These are phyloP conservation scores for Todus mexicanus DNA, from an alignment of 2,797 vertebrate species.

Conservation along the genomic window DNA sequence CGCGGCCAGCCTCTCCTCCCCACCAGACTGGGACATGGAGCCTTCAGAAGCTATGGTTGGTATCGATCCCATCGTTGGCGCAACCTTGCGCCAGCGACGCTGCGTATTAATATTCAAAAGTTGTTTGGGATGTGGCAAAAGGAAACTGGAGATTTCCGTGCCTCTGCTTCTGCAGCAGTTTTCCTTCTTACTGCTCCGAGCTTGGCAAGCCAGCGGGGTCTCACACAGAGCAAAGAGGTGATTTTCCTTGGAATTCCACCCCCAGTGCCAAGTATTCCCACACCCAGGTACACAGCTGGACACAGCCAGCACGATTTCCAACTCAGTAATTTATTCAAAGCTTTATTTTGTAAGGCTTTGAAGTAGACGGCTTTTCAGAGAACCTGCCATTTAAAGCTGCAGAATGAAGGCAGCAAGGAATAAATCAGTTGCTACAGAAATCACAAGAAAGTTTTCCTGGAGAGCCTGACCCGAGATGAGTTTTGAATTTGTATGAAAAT, in stretches of 20 bases:
- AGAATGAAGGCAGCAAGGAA: not conserved
- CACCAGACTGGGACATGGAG: not conserved
- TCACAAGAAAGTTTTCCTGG: not conserved
- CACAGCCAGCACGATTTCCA: not conserved
- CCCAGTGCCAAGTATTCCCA: constrained; percentile 5
- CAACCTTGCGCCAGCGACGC: no score
- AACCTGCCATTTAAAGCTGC: constrained; percentile 1
- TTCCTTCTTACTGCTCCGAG: not conserved
- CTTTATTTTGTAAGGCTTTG: constrained; percentile 15
- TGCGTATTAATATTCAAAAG: not conserved
- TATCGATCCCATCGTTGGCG: not conserved
- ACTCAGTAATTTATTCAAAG: constrained; percentile 8
- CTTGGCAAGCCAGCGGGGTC: not conserved
- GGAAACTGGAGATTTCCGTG: not conserved
- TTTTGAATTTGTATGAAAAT: not conserved
- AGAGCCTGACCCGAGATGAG: not conserved
- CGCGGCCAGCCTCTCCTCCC: not conserved
- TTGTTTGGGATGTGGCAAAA: not conserved
- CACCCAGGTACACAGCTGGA: constrained; percentile 1
- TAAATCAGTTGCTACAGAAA: not conserved
- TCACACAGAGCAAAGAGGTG: not conserved
- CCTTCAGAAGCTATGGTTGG: not conserved
- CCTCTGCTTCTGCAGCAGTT: not conserved
- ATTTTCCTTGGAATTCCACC: constrained; percentile 29
- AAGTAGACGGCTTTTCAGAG: constrained; percentile 8